These are phyloP conservation scores for Idaea biselata DNA, from an alignment of 2,888 invertebrate genomes.

Conservation along the genomic window DNA sequence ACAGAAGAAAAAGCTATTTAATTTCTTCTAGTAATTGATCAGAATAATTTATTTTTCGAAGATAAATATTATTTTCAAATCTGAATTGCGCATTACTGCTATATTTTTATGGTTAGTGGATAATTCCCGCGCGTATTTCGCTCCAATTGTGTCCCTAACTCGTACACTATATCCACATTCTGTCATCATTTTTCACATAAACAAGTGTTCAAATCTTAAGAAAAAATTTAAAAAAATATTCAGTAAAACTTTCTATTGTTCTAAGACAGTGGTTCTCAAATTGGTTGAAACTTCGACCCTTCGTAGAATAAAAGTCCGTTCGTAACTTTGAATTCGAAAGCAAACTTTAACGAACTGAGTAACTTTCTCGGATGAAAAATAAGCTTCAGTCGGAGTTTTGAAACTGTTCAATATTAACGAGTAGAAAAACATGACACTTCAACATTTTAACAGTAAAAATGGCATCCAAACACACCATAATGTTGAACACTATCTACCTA, in stretches of 20 bases:
- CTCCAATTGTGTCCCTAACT: no score
- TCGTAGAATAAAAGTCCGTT: background rate
- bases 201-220: background rate
- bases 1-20: no score
- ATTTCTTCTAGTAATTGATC: no score
- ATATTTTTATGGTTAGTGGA: no score
- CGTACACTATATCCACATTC: background rate
- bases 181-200: background rate
- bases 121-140: no score
- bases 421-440: background rate
- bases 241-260: background rate
- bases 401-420: background rate
- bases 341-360: background rate
- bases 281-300: background rate
- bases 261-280: background rate
- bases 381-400: background rate
- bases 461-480: no score
- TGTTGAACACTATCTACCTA: no score
- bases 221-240: background rate
- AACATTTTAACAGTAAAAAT: background rate
- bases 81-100: no score
- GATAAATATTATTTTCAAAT: no score
- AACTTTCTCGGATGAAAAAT: background rate
- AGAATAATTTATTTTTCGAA: no score
- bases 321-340: background rate